Evolutionary conservation across 2,113 vertebrate species (phyloP), one percentile per base, ranked within the genome.

Genomic region (Brachirus orientalis): DNA sequence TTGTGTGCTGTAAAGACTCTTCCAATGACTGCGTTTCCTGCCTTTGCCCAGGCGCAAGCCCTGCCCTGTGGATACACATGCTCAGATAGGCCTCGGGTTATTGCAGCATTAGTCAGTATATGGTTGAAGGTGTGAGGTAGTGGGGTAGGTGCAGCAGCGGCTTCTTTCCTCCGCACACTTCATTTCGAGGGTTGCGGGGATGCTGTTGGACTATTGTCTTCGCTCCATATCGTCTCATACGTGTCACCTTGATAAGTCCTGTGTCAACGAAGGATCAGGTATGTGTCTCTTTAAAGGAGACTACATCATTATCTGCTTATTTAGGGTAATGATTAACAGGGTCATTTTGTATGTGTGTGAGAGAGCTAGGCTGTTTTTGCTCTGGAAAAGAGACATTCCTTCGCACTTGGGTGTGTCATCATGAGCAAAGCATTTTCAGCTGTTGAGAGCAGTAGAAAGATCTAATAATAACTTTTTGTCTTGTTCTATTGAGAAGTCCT

Each of bases 351-450:
- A 10, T 13, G 40, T 14, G 40, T 14, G 40, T 14, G 11, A 43
- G 14, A 43, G 40, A 12, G 40, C 50, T 18, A 45, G 68, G 46
- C 45, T 44, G 48, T 59, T 75, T 83, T 63, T 77, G 45, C 63
- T 69, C 54, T 36, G 59, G 35, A 83, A 82, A 75, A 56, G 70
- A 88, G 66, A 75, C 64, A 85, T 89, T 91, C 79, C 64, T 86
- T 78, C 51, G 67, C 74, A 59, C 40, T 55, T 63, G 79, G 86
- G 84, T 81, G 89, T 89, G 87, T 86, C 78, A 61, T 38, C 77
- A 75, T 69, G 22, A 77, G 82, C 51, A 64, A 77, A 81, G 70
- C 46, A 58, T 77, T 73, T 88, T 86, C 69, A 86, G 79, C 85
- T 79, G 80, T 73, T 57, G 13, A 71, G 43, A 67, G 59, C 13